Base-by-base conservation (phyloP, 2,888 invertebrate genomes). In the Crepidodera aurea region DNA sequence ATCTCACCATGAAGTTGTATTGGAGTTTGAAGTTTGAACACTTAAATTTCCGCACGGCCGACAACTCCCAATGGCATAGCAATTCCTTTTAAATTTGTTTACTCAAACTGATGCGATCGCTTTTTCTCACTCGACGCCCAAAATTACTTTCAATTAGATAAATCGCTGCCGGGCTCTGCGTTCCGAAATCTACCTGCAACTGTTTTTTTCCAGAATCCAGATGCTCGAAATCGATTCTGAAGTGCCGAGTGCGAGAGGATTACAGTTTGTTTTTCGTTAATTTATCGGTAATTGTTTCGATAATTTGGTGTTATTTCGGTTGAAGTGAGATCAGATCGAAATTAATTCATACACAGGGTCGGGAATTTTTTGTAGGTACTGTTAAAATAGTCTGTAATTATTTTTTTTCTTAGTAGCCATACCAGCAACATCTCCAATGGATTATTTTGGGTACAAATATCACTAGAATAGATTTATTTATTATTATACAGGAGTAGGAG, bases 1-100 rank as follows among this genome's bases (percentile, higher is more conserved):
- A 70, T 67, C 70, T 69, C 53, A 62, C 70, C 71, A 70, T 71
- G 66, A 70, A 70, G 70, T 70, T 69, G 71, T 71, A 70, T 71
- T 66, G 66, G 68, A 70, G 64, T 70, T 69, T 62, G 64, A 69
- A 71, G 69, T 70, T 71, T 60, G 37, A 42, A 32, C 55, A 50
- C 34, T 61, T 61, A 42, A 60, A 42, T 51, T 62, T 57, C 58
- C 56, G 55, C 59, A 64, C 67, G 69, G 60, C 60, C 57, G 62
- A 37, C 54, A 65, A 46, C 62, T 64, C 58, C 53, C 63, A 66
- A 70, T 65, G 55, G 34, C 34, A 3, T n/a, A 34, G 34, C 62
- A 51, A 59, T 65, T 68, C 65, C 44, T 46, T 44, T 55, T 55
- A 64, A 68, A 71, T 70, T 71, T 71, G 69, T 70, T 71, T 70